Evolutionary conservation across 2,797 vertebrate genomes (phyloP).

Genomic region (Phalanger gymnotis): DNA sequence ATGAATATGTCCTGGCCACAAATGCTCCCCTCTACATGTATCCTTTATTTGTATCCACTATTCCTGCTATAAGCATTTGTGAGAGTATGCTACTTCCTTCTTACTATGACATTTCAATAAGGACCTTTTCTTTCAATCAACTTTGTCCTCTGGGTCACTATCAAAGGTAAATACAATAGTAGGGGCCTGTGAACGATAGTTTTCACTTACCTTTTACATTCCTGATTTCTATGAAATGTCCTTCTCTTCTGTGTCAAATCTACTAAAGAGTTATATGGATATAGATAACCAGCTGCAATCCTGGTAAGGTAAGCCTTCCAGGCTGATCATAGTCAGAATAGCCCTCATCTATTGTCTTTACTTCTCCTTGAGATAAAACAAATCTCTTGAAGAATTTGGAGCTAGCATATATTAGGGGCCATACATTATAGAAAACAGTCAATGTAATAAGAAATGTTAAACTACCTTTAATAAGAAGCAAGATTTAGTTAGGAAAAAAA

Average conservation of each 20-base stretch:
- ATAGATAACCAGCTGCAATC: not conserved
- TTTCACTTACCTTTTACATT: not conserved
- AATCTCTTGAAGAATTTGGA: not conserved
- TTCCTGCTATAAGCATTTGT: not conserved
- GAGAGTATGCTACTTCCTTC: not conserved
- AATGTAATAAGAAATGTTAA: not conserved
- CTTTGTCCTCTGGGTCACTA: not conserved
- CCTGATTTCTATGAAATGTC: not conserved
- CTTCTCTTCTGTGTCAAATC: not conserved
- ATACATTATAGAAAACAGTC: not conserved
- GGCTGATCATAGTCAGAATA: not conserved
- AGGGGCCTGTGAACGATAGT: not conserved
- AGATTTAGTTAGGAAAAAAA: accelerated
- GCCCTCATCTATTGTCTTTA: not conserved
- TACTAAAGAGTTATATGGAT: not conserved
- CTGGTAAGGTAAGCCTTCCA: not conserved
- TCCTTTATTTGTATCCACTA: not conserved
- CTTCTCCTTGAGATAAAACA: not conserved
- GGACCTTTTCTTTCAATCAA: not conserved
- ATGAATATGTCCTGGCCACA: not conserved
- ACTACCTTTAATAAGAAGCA: not conserved
- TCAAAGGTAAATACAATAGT: not conserved
- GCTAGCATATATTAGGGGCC: not conserved
- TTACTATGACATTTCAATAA: not conserved
- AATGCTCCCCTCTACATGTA: not conserved